Base-by-base conservation (phyloP, 2,888 invertebrate genomes). In the Mesoligia furuncula region DNA sequence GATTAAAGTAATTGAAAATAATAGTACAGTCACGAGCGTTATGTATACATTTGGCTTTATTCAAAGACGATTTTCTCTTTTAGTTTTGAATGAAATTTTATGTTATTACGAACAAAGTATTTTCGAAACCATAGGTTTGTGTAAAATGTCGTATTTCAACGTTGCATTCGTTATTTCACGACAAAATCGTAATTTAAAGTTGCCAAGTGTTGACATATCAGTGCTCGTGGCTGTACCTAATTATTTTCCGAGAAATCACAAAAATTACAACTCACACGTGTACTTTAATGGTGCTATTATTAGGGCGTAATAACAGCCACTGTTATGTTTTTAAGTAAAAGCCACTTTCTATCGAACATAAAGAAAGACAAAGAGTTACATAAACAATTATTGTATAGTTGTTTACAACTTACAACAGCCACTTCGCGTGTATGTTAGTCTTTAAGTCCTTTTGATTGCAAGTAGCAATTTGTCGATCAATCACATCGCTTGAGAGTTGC, bases 401-500 rank as follows among this genome's bases (percentile, higher is more conserved):
- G 66, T 62, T 69, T 67, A 78, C 62, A 73, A 75, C 36, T 69
- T 67, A 78, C 62, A 73, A 75, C 36, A 13, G 75, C 59, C 27
- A 70, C 68, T 85, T 84, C 45, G 83, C 86, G 81, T 86, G 86
- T 67, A 27, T 68, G 36, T 39, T 45, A 62, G 78, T 76, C 57
- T 86, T 79, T 83, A 75, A 73, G 42, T 73, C 54, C 17, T 73
- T 82, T 75, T 71, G 8, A 57, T 67, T n/a, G 73, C 42, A 65
- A 74, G 79, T 80, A 75, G 79, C 73, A 65, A 72, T 69, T 76
- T 24, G 62, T 39, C 75, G 74, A 86, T 86, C 77, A 86, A 85
- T 86, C 74, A 78, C 39, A 77, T 65, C 59, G n/a, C 78, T 88
- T 88, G 80, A 84, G 73, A 84, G 79, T 88, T 88, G 80, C 84